A percentile compares a stretch with the other conserved stretches of the same genome.
These are phyloP conservation scores for Erynnis tages DNA, from an alignment of 2,888 invertebrate genomes.

Conservation along the genomic window DNA sequence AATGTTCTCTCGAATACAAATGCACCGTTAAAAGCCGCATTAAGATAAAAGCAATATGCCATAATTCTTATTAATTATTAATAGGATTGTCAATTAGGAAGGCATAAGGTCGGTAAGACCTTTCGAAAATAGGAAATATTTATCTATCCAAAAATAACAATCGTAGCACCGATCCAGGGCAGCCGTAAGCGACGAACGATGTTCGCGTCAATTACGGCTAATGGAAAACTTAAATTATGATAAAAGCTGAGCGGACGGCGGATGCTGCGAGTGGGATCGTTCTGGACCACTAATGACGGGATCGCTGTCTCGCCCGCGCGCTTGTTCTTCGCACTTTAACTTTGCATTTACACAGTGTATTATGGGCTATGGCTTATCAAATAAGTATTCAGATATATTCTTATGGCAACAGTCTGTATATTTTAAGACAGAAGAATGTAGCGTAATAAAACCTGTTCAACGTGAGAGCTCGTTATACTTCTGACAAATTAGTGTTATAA, in stretches of 20 bases:
- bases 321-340: neutral
- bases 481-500: too few relatives aligned
- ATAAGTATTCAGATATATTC: too few relatives aligned
- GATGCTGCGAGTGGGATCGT: constrained; percentile 57
- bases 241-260: constrained; percentile 74
- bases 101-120: constrained; percentile 59
- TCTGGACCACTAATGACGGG: constrained; percentile 34
- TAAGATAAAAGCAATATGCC: constrained; percentile 75
- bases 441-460: too few relatives aligned
- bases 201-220: constrained; percentile 80
- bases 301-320: constrained; percentile 28
- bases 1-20: constrained; percentile 71
- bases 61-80: constrained; percentile 78
- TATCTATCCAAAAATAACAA: constrained; percentile 76
- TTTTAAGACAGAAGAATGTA: too few relatives aligned
- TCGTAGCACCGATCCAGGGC: constrained; percentile 63
- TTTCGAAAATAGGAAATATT: constrained; percentile 74
- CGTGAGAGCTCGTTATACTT: too few relatives aligned
- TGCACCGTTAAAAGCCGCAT: constrained; percentile 72
- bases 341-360: too few relatives aligned
- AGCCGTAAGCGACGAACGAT: constrained; percentile 78
- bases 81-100: constrained; percentile 76
- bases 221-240: constrained; percentile 82
- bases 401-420: too few relatives aligned
- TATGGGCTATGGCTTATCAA: too few relatives aligned